These are phyloP conservation scores for Podarcis lilfordi DNA, from an alignment of 2,797 vertebrate species.

Conservation along the genomic window DNA sequence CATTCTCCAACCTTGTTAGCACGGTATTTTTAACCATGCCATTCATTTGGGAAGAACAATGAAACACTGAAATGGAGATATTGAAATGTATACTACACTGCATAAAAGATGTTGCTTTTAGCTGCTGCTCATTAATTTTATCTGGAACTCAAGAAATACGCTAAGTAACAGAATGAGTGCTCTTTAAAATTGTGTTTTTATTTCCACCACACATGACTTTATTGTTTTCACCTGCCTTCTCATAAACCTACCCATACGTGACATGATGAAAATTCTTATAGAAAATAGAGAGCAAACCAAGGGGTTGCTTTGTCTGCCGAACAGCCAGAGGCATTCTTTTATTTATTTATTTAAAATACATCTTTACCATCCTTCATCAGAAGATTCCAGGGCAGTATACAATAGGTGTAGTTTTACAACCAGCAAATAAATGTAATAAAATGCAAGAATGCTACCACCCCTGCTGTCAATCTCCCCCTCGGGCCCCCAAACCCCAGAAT, in stretches of 20 bases:
- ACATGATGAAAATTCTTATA: slow-evolving; percentile 53
- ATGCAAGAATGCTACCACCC: not conserved
- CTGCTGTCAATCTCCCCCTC: too few species aligned
- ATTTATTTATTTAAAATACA: not conserved
- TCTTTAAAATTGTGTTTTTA: slow-evolving; percentile 53
- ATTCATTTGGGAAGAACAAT: slow-evolving; percentile 41
- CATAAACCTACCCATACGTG: slow-evolving; percentile 57
- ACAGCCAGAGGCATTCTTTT: slow-evolving; percentile 24
- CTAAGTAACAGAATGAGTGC: slow-evolving; percentile 52
- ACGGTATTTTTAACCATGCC: slow-evolving; percentile 58
- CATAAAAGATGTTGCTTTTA: slow-evolving; percentile 55
- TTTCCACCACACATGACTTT: slow-evolving; percentile 50
- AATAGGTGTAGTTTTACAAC: not conserved
- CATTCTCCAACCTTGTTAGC: slow-evolving; percentile 55
- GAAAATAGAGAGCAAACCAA: slow-evolving; percentile 62
- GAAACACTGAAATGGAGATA: slow-evolving; percentile 56
- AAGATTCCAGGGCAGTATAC: not conserved
- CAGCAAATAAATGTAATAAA: not conserved
- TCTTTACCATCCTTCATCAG: not conserved
- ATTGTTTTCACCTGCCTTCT: slow-evolving; percentile 50
- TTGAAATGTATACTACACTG: slow-evolving; percentile 50
- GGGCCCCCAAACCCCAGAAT: not conserved
- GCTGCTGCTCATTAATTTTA: slow-evolving; percentile 51
- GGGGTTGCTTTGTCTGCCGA: slow-evolving; percentile 56
- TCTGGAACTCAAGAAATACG: slow-evolving; percentile 36